Conservation (phyloP, 1,140 invertebrate species). For the Aphis gossypii region DNA sequence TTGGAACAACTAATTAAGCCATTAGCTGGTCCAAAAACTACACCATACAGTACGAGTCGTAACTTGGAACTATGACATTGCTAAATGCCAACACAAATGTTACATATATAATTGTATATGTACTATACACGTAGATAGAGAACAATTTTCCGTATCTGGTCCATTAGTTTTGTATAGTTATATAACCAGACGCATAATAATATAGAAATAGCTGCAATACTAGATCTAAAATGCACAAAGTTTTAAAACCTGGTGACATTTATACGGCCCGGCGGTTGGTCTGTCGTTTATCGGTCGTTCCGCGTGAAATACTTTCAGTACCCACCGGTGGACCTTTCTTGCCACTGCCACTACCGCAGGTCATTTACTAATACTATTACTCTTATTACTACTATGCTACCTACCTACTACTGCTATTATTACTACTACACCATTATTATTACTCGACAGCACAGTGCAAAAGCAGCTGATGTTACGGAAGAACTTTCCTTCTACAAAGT, state of each 20-base stretch:
- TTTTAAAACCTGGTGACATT: slow-evolving; percentile 32
- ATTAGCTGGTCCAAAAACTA: not conserved
- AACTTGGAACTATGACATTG: not conserved
- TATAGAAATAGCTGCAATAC: not conserved
- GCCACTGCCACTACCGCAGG: not conserved
- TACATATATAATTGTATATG: not conserved
- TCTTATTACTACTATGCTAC: not conserved
- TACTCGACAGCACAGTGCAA: not conserved
- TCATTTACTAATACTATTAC: not conserved
- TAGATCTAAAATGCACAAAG: not conserved
- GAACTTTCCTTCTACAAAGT: not conserved
- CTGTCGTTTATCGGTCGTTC: slow-evolving; percentile 46
- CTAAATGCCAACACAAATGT: not conserved
- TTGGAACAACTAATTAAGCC: not conserved
- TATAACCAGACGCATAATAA: not conserved
- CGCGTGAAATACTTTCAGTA: slow-evolving; percentile 37
- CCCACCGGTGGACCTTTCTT: not conserved
- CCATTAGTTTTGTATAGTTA: not conserved
- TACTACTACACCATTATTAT: not conserved
- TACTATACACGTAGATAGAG: not conserved
- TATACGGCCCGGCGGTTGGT: not conserved
- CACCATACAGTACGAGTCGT: not conserved
- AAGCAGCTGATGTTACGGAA: not conserved
- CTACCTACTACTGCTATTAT: not conserved
- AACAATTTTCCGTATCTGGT: not conserved